Conservation (phyloP, 2,888 invertebrate genomes). For the Rhopalosiphum nymphaeae region DNA sequence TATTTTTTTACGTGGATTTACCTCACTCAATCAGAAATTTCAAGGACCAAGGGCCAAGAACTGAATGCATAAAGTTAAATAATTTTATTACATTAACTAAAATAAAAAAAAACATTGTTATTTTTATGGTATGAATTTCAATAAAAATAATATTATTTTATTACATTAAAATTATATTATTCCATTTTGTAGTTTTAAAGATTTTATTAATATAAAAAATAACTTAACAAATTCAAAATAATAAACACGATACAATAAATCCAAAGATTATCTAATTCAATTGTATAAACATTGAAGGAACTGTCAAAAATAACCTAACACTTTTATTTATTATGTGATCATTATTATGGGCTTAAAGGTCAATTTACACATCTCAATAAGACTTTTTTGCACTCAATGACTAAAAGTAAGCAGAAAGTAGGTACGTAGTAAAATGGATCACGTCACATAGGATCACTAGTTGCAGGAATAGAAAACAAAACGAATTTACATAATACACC, state of each 20-base stretch:
- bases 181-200: background rate
- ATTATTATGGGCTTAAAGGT: background rate
- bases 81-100: background rate
- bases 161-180: background rate
- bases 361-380: constrained; percentile 1
- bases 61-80: background rate
- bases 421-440: background rate
- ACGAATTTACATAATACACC: background rate
- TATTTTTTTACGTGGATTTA: too few species aligned
- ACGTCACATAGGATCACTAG: background rate
- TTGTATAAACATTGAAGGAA: background rate
- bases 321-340: background rate
- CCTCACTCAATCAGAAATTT: too few species aligned
- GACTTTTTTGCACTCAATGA: background rate
- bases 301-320: background rate
- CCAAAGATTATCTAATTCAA: background rate
- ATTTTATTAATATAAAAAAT: background rate
- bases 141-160: background rate
- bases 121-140: background rate
- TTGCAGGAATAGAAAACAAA: background rate
- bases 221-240: background rate
- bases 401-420: background rate
- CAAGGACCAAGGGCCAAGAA: too few species aligned
- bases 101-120: background rate
- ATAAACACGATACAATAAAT: background rate